These are phyloP conservation scores for Schizaphis graminum DNA, from an alignment of 2,888 invertebrate species.

Conservation along the genomic window DNA sequence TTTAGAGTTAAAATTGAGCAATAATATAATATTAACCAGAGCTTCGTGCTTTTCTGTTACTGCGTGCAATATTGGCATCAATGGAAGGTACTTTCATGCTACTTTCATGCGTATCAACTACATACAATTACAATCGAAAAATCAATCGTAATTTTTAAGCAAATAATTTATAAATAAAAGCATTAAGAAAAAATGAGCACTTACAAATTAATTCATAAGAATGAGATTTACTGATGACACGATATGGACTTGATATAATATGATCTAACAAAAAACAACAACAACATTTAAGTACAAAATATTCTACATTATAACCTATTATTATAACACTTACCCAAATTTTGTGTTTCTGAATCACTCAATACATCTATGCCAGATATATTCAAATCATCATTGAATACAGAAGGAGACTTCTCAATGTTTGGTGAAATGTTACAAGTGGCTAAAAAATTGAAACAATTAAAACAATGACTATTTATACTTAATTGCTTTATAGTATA, in stretches of 20 bases:
- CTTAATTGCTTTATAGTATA: too few relatives aligned
- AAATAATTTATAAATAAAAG: background rate
- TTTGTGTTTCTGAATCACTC: background rate
- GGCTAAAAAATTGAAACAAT: too few relatives aligned
- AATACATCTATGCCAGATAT: background rate
- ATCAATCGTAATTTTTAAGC: background rate
- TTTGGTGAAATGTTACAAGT: too few relatives aligned
- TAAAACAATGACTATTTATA: too few relatives aligned
- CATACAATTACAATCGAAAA: background rate
- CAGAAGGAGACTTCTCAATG: background rate
- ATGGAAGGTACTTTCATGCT: background rate
- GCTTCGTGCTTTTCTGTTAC: background rate
- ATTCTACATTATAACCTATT: background rate
- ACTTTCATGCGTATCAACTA: background rate
- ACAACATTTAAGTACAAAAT: background rate
- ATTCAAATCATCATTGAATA: background rate
- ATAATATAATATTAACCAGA: background rate
- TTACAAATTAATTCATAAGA: background rate
- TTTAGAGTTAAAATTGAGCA: background rate
- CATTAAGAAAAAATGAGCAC: background rate
- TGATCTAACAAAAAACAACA: background rate
- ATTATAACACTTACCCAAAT: background rate
- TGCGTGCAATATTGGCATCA: background rate
- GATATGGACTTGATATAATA: background rate
- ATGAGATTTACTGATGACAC: background rate